A percentile compares a stretch with the other conserved stretches of the same genome.
phyloP scores from a whole-genome alignment of 2,888 invertebrate genomes.

The Xylophagus ater region DNA sequence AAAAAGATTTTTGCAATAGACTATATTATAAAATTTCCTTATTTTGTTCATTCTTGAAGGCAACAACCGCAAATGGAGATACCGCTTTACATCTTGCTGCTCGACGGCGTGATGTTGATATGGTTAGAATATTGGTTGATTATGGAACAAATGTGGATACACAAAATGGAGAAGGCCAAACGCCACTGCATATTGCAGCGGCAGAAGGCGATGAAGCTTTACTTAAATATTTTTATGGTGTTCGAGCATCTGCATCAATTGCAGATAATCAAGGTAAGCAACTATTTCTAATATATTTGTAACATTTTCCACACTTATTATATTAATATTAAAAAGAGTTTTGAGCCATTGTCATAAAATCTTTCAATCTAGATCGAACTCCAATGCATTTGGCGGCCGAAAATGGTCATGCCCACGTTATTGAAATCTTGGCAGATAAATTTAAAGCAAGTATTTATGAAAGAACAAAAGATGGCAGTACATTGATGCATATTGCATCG shows the following conservation, averaged over 20 bases:
- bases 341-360: no score
- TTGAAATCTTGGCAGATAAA: constrained; percentile 93
- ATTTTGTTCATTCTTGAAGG: constrained; percentile 38
- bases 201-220: constrained; percentile 90
- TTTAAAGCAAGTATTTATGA: constrained; percentile 95
- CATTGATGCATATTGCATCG: constrained; percentile 97
- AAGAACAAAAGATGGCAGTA: constrained; percentile 95
- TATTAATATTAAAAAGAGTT: no score
- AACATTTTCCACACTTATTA: no score
- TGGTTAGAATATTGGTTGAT: constrained; percentile 85
- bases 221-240: constrained; percentile 90
- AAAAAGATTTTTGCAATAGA: no score
- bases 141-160: constrained; percentile 86
- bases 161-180: constrained; percentile 89
- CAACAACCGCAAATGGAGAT: constrained; percentile 77
- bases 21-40: no score
- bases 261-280: constrained; percentile 75
- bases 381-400: constrained; percentile 97
- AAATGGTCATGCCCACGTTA: constrained; percentile 89
- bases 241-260: constrained; percentile 88
- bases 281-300: no score
- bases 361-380: constrained; percentile 64
- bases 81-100: constrained; percentile 91
- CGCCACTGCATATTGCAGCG: constrained; percentile 89
- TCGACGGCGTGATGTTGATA: constrained; percentile 82